Evolutionary conservation across 2,888 invertebrate genomes (phyloP).

Genomic region (Dryocosmus kuriphilus): DNA sequence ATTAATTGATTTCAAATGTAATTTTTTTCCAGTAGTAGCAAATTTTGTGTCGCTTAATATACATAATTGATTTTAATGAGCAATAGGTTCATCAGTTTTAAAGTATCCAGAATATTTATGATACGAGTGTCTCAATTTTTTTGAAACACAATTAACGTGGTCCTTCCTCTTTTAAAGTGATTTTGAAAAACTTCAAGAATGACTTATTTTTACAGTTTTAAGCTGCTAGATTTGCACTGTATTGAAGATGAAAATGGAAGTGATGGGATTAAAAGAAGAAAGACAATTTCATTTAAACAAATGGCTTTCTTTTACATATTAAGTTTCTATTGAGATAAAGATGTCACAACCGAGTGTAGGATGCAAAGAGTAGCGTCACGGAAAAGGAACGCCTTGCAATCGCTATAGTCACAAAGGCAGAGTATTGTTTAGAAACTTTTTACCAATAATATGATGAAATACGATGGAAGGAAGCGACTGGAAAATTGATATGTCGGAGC

Average conservation of each 20-base stretch:
- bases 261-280: too few species aligned
- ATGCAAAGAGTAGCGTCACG: not conserved
- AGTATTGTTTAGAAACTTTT: slow-evolving; percentile 40
- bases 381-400: slow-evolving; percentile 8
- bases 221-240: not conserved
- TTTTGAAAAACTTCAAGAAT: too few species aligned
- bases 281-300: not conserved
- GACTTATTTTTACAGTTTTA: not conserved
- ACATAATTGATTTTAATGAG: too few species aligned
- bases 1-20: not conserved
- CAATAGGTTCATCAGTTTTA: too few species aligned
- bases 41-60: too few species aligned
- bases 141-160: too few species aligned
- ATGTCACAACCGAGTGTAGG: slow-evolving; percentile 34
- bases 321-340: not conserved
- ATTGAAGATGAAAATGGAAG: too few species aligned
- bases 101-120: too few species aligned
- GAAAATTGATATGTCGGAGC: slow-evolving; percentile 34
- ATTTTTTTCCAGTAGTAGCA: not conserved
- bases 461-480: slow-evolving; percentile 31
- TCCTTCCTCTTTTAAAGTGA: too few species aligned
- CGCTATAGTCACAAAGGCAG: not conserved
- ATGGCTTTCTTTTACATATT: not conserved
- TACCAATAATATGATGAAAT: slow-evolving; percentile 35
- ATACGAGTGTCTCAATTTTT: too few species aligned